phyloP scores from a whole-genome alignment of 2,888 invertebrate species.

The Calameuta idolon region DNA sequence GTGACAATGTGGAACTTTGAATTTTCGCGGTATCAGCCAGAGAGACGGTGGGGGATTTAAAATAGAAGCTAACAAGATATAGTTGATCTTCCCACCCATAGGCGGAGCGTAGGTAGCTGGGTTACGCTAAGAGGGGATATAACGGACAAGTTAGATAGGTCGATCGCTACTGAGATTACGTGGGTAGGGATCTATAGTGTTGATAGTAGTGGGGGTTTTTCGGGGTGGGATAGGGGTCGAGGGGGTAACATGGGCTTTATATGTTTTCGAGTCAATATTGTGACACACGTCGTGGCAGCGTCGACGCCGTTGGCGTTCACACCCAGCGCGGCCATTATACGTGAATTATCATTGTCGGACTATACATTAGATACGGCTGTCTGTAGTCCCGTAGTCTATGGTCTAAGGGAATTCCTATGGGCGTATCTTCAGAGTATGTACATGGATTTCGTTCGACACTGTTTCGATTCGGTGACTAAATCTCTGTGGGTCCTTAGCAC shows the following conservation, averaged over 20 bases:
- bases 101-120: background rate
- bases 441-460: no score
- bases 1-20: background rate
- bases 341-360: background rate
- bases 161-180: background rate
- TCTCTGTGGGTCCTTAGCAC: no score
- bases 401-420: background rate
- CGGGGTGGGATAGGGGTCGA: background rate
- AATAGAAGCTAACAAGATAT: background rate
- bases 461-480: no score
- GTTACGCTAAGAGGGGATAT: background rate
- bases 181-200: background rate
- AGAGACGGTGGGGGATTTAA: background rate
- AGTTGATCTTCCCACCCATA: background rate
- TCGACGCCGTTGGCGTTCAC: background rate
- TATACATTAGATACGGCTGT: background rate
- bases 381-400: background rate
- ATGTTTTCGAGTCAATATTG: conserved; percentile 38
- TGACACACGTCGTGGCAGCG: conserved; percentile 29
- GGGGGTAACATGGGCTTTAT: background rate
- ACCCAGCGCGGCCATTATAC: background rate
- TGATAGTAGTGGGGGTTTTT: background rate
- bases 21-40: background rate
- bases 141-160: background rate
- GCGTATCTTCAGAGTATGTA: background rate